Conservation (phyloP, 2,113 vertebrate species). For the Alouatta palliata region DNA sequence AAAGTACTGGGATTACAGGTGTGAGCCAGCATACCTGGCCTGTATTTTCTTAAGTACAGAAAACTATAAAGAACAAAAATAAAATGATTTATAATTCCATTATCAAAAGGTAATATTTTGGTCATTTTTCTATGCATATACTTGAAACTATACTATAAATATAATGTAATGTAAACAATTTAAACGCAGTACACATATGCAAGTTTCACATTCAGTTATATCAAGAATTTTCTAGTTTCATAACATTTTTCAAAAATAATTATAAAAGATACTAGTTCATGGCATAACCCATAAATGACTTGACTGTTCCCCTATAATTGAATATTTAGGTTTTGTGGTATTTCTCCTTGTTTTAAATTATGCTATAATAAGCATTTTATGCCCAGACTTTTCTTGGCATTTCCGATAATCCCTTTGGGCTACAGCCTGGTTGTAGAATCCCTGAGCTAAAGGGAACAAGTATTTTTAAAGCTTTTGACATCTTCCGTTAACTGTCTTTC, state of each 20-base stretch:
- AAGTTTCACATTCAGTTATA: slow-evolving; percentile 17
- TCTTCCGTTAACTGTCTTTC: background rate
- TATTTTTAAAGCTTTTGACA: slow-evolving; percentile 10
- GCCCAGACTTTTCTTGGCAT: background rate
- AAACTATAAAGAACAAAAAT: background rate
- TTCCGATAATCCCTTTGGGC: background rate
- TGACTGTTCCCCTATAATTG: background rate
- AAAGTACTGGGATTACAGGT: background rate
- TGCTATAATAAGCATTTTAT: background rate
- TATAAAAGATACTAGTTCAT: background rate
- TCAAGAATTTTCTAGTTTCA: slow-evolving; percentile 22
- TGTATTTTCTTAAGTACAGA: slow-evolving; percentile 44
- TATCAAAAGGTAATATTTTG: slow-evolving; percentile 42
- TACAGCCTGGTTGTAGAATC: background rate
- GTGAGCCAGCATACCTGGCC: background rate
- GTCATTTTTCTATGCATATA: background rate
- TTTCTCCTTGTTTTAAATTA: background rate
- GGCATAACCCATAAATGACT: background rate
- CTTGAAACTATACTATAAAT: background rate
- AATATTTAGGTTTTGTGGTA: background rate
- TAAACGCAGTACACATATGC: background rate
- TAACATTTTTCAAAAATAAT: slow-evolving; percentile 28
- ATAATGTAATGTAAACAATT: background rate
- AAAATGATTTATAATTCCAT: slow-evolving; percentile 11
- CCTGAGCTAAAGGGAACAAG: background rate